Evolutionary conservation across 2,797 vertebrate species (phyloP).

Genomic region (Cuculus canorus): DNA sequence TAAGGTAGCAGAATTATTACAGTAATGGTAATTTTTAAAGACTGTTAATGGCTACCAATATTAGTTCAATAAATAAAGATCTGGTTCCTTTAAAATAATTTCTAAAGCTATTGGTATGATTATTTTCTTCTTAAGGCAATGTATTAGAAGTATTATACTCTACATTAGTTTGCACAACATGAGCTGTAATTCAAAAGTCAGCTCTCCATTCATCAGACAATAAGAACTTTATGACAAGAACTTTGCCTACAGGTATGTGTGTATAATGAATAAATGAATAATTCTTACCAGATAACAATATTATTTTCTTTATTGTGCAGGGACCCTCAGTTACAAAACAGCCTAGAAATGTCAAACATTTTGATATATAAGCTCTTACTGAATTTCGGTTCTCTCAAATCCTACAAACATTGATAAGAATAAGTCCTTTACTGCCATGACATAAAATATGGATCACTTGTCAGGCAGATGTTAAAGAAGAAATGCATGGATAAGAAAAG

Average conservation of each 20-base stretch:
- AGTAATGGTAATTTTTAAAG: background rate
- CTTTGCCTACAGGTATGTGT: background rate
- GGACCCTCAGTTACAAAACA: background rate
- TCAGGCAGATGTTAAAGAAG: background rate
- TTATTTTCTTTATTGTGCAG: background rate
- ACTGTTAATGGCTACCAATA: background rate
- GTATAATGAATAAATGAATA: background rate
- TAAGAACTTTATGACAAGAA: background rate
- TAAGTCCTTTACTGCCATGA: background rate
- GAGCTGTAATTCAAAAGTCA: background rate
- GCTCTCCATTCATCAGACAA: background rate
- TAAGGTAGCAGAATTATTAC: background rate
- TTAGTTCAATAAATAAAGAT: conserved; percentile 13
- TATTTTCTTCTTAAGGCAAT: background rate
- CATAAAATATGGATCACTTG: background rate
- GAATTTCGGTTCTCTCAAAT: background rate
- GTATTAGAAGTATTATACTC: background rate
- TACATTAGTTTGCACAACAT: background rate
- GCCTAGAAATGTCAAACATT: background rate
- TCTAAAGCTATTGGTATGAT: background rate
- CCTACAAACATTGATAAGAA: background rate
- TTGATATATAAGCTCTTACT: background rate
- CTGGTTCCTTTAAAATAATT: background rate
- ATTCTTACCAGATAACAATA: background rate
- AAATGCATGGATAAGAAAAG: background rate